These are phyloP conservation scores for Sycon ciliatum DNA, from an alignment of 37 sponge, comb jelly and placozoan species.

Conservation along the genomic window DNA sequence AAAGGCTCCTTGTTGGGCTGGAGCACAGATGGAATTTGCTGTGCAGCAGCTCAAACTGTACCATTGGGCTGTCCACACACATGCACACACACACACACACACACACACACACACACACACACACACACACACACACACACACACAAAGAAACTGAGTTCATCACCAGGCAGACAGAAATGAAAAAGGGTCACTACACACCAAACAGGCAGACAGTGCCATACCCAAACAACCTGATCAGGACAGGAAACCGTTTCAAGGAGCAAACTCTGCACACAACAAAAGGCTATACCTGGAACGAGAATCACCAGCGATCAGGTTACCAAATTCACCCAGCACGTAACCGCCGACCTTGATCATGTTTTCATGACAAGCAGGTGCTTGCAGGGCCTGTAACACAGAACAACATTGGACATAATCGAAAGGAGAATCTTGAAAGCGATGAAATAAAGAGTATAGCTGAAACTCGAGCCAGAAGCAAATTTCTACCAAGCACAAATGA, in stretches of 20 bases:
- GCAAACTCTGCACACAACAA: not conserved
- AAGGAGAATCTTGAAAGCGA: not conserved
- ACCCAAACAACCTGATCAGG: not conserved
- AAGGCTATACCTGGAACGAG: constrained; percentile 55
- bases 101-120: constrained; percentile 8
- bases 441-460: not conserved
- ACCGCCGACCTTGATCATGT: constrained; percentile 92
- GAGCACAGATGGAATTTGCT: constrained; percentile 82
- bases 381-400: constrained; percentile 63
- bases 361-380: constrained; percentile 97
- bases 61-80: constrained; percentile 40
- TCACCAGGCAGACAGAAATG: not conserved
- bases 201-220: not conserved
- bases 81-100: not conserved
- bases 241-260: not conserved
- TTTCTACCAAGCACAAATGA: not conserved
- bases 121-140: not conserved
- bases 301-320: constrained; percentile 86
- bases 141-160: not conserved
- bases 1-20: constrained; percentile 51
- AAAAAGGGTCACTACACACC: not conserved
- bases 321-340: constrained; percentile 95
- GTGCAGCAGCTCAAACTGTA: constrained; percentile 84
- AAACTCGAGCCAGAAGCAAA: not conserved
- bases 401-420: not conserved